These are phyloP conservation scores for Lithobates sylvaticus DNA, from an alignment of 2,797 vertebrate genomes.

Conservation along the genomic window DNA sequence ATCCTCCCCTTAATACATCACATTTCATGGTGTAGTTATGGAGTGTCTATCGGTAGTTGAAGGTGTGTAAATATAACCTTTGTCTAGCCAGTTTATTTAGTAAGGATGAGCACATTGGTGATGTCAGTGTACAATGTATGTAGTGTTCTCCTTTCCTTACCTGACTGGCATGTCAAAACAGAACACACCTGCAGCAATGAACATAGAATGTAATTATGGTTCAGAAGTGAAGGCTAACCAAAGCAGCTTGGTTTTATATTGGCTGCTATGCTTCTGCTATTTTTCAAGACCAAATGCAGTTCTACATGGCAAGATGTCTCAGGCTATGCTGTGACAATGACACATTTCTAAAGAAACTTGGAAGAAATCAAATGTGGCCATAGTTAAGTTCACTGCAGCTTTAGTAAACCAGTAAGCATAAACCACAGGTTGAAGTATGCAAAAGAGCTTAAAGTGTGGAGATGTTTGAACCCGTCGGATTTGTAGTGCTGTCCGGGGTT, in stretches of 20 bases:
- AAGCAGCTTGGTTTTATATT: background rate
- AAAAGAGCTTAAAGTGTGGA: no score
- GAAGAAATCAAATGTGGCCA: no score
- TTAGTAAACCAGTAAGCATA: no score
- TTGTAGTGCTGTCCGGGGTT: no score
- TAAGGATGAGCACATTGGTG: background rate
- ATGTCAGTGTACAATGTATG: background rate
- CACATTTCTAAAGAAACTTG: no score
- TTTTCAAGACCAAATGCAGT: background rate
- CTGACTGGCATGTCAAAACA: background rate
- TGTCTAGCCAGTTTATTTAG: background rate
- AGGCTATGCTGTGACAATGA: no score
- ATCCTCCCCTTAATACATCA: slow-evolving; percentile 6
- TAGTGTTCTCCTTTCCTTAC: background rate
- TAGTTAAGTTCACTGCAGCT: no score
- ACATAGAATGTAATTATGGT: background rate
- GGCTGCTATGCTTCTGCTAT: background rate
- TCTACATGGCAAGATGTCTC: no score
- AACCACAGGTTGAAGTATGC: no score
- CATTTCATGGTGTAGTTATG: background rate
- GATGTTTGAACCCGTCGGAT: no score
- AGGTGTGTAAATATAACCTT: background rate
- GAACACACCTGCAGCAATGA: background rate
- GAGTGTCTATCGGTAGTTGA: background rate
- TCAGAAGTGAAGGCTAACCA: background rate